phyloP scores from a whole-genome alignment of 2,888 invertebrate species.

The Pilophorus perplexus region DNA sequence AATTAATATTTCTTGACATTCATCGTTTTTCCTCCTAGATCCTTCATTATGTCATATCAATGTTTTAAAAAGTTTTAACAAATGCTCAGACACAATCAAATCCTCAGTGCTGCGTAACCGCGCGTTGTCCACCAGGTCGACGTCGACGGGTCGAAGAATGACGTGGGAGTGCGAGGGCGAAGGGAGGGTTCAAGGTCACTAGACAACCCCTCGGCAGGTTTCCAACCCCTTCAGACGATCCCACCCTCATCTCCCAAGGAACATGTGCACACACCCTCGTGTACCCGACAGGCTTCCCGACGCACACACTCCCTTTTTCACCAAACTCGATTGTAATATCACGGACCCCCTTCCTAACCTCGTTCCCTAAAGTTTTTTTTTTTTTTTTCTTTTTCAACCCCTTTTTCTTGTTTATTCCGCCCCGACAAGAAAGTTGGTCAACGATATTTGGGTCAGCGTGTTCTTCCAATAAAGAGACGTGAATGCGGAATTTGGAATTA shows the following conservation, averaged over 20 bases:
- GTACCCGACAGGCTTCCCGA: neutral
- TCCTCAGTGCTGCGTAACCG: too few species aligned
- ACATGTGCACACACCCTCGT: conserved; percentile 25
- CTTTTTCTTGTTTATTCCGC: neutral
- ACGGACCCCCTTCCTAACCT: conserved; percentile 13
- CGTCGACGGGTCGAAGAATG: too few species aligned
- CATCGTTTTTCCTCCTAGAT: too few species aligned
- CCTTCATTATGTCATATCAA: too few species aligned
- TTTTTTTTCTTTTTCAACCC: conserved; percentile 14
- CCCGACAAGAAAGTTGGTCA: neutral
- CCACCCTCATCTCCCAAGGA: conserved; percentile 22
- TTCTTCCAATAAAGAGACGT: too few species aligned
- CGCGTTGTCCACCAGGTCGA: too few species aligned
- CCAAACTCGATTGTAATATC: neutral
- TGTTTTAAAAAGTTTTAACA: too few species aligned
- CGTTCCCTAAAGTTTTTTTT: conserved; percentile 12
- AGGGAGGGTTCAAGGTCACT: conserved; percentile 30
- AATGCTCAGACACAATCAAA: too few species aligned
- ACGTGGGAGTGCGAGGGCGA: too few species aligned
- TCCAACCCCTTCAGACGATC: conserved; percentile 8
- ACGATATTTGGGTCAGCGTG: conserved; percentile 1
- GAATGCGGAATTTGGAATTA: too few species aligned
- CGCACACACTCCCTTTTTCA: neutral
- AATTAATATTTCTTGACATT: too few species aligned
- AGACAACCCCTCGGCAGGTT: conserved; percentile 24